Evolutionary conservation across 2,888 invertebrate species (phyloP).

Genomic region (Harpagoxenus sublaevis): DNA sequence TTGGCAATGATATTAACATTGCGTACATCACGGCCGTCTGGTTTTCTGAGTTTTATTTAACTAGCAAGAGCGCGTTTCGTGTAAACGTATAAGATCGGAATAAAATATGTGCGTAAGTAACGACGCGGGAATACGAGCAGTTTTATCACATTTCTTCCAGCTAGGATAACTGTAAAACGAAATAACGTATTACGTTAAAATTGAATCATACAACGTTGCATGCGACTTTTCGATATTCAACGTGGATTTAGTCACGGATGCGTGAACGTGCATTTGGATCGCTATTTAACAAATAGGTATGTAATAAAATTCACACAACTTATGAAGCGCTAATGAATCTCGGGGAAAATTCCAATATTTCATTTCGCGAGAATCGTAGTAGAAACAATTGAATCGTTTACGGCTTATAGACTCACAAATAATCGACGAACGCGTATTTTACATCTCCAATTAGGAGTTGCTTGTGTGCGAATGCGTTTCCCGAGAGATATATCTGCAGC

Average conservation of each 20-base stretch:
- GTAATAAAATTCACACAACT: slow-evolving; percentile 35
- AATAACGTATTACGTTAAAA: slow-evolving; percentile 18
- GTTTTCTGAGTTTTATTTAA: slow-evolving; percentile 17
- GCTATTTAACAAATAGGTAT: slow-evolving; percentile 10
- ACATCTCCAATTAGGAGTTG: slow-evolving; percentile 34
- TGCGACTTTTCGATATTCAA: neutral
- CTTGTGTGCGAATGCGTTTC: neutral
- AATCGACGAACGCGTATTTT: slow-evolving; percentile 9
- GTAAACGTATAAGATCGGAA: neutral
- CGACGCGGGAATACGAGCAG: neutral
- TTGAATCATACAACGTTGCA: neutral
- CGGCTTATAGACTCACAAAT: slow-evolving; percentile 27
- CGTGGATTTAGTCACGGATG: slow-evolving; percentile 4
- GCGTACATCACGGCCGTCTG: neutral
- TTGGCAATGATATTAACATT: slow-evolving; percentile 21
- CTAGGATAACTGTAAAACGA: slow-evolving; percentile 11
- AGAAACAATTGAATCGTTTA: slow-evolving; percentile 22
- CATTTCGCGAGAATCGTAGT: slow-evolving; percentile 20
- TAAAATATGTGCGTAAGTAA: neutral
- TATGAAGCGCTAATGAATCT: slow-evolving; percentile 25
- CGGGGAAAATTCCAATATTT: slow-evolving; percentile 22
- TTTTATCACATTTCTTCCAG: neutral
- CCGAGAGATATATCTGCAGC: neutral
- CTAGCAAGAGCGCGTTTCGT: neutral
- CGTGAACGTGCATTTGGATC: neutral